Conservation (phyloP, 2,888 invertebrate genomes). For the Drosophila subsilvestris region DNA sequence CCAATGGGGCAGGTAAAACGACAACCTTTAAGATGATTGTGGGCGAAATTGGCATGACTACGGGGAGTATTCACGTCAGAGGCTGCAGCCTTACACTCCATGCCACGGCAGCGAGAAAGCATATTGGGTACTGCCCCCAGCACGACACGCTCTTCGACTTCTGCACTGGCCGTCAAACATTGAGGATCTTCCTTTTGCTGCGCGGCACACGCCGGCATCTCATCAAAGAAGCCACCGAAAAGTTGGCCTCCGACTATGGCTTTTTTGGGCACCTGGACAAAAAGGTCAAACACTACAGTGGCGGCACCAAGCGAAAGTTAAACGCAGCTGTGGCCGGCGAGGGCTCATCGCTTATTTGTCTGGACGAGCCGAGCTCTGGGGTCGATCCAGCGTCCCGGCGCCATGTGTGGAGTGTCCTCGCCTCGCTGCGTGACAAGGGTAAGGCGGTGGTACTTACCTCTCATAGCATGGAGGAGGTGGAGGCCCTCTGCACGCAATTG, state of each 20-base stretch:
- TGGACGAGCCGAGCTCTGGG: constrained; percentile 87
- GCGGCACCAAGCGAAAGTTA: constrained; percentile 89
- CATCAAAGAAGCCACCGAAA: constrained; percentile 81
- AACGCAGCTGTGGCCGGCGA: constrained; percentile 88
- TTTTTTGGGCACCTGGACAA: constrained; percentile 86
- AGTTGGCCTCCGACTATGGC: constrained; percentile 85
- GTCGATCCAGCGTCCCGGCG: constrained; percentile 85
- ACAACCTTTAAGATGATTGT: constrained; percentile 94
- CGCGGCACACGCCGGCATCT: constrained; percentile 82
- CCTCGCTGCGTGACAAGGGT: constrained; percentile 87
- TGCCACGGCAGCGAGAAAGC: constrained; percentile 85
- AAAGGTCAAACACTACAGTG: constrained; percentile 86
- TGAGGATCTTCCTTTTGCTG: constrained; percentile 86
- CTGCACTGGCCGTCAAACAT: constrained; percentile 88
- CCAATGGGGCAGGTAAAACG: constrained; percentile 93
- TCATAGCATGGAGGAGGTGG: constrained; percentile 93
- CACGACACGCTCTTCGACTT: constrained; percentile 88
- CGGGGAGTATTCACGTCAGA: constrained; percentile 88
- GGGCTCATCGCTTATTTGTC: constrained; percentile 87
- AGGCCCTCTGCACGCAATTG: constrained; percentile 90
- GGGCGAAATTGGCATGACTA: constrained; percentile 89
- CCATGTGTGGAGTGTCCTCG: constrained; percentile 90
- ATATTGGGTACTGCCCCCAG: constrained; percentile 89
- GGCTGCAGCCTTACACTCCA: constrained; percentile 85
- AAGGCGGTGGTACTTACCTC: constrained; percentile 91